Conservation (phyloP, 1,140 invertebrate genomes). For the Campoletis sonorensis region DNA sequence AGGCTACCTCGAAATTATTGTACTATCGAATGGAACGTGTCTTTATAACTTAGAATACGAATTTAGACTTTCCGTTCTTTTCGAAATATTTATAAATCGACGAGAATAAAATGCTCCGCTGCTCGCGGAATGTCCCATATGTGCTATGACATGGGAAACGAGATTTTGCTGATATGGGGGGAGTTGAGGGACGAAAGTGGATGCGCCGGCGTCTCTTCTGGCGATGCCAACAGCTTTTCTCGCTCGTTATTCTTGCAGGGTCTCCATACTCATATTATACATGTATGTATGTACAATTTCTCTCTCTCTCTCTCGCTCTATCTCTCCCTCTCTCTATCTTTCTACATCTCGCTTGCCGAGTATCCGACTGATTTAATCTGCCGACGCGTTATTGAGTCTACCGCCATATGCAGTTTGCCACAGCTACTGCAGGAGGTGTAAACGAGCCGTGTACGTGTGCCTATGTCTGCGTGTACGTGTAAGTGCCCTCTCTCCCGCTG, state of each 20-base stretch:
- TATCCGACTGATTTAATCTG: conserved; percentile 57
- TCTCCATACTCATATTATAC: conserved; percentile 20
- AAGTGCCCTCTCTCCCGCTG: conserved; percentile 19
- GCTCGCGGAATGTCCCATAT: not conserved
- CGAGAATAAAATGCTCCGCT: too few species aligned
- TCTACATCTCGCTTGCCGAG: conserved; percentile 34
- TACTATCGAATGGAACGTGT: too few species aligned
- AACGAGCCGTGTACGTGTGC: conserved; percentile 45
- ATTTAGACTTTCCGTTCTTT: too few species aligned
- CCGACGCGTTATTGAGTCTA: conserved; percentile 52
- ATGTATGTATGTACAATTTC: conserved; percentile 32
- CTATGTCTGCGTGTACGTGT: not conserved
- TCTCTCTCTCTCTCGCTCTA: not conserved
- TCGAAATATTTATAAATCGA: not conserved
- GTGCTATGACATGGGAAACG: conserved; percentile 2
- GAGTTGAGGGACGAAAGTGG: not conserved
- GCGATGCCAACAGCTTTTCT: conserved; percentile 34
- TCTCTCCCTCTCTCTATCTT: not conserved
- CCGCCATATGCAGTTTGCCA: conserved; percentile 22
- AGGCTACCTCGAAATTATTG: too few species aligned
- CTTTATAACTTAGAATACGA: too few species aligned
- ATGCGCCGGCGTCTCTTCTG: conserved; percentile 23
- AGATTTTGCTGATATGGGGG: not conserved
- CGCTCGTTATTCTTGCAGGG: conserved; percentile 32
- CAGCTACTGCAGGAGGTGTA: conserved; percentile 52